These are phyloP conservation scores for Xanthorhoe designata DNA, from an alignment of 2,888 invertebrate species.

Conservation along the genomic window DNA sequence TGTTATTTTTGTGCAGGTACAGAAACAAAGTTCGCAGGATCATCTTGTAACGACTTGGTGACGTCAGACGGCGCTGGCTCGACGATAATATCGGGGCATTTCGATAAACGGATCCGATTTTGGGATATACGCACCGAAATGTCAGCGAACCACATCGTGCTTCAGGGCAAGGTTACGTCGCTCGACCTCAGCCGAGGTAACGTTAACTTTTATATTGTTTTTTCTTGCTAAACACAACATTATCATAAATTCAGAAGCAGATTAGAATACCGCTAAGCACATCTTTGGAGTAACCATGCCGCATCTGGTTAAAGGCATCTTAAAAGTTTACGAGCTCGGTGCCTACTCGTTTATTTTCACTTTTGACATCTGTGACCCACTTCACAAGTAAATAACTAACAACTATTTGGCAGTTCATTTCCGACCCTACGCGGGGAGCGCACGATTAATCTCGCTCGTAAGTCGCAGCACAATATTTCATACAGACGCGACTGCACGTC, in stretches of 20 bases:
- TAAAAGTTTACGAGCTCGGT: slow-evolving; percentile 37
- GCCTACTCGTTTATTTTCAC: slow-evolving; percentile 39
- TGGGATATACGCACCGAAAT: slow-evolving; percentile 98
- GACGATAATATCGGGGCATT: slow-evolving; percentile 98
- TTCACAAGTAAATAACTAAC: slow-evolving; percentile 38
- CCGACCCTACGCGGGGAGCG: slow-evolving; percentile 41
- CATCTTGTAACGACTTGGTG: slow-evolving; percentile 98
- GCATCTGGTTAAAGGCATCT: slow-evolving; percentile 28
- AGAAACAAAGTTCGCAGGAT: slow-evolving; percentile 97
- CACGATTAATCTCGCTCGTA: slow-evolving; percentile 47
- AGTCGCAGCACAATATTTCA: slow-evolving; percentile 53
- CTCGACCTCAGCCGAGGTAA: slow-evolving; percentile 96
- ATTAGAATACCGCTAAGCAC: slow-evolving; percentile 37
- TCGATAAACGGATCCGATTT: slow-evolving; percentile 98
- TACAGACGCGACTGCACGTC: slow-evolving; percentile 50
- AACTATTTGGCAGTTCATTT: slow-evolving; percentile 44
- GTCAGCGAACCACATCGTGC: slow-evolving; percentile 93
- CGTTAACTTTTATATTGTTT: slow-evolving; percentile 28
- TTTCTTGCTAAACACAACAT: slow-evolving; percentile 29
- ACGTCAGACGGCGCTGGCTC: slow-evolving; percentile 94
- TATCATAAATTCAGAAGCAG: slow-evolving; percentile 30
- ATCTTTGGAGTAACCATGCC: slow-evolving; percentile 16
- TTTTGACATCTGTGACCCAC: slow-evolving; percentile 41
- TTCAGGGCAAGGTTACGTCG: slow-evolving; percentile 98
- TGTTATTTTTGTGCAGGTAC: slow-evolving; percentile 85